Percentiles rank a stretch among this genome's conserved stretches.
Conservation (phyloP, 2,113 vertebrate genomes). For the Lycocorax pyrrhopterus region DNA sequence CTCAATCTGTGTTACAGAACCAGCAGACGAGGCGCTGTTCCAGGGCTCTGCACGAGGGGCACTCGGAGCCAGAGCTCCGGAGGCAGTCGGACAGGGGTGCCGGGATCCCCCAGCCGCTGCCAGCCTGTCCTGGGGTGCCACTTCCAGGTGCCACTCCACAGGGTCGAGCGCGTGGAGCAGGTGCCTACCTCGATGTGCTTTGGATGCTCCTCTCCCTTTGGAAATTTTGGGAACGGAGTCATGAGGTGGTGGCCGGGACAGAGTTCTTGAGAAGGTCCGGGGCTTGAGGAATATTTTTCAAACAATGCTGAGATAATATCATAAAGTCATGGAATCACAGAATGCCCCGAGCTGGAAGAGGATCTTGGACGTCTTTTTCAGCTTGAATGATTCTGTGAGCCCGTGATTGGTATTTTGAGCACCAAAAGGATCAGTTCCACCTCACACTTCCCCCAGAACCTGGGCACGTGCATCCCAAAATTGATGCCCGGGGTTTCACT, state of each 20-base stretch:
- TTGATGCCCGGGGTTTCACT: fast-evolving
- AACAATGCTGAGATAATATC: not conserved
- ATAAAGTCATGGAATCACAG: fast-evolving
- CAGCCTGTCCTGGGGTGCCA: not conserved
- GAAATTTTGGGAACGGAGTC: not conserved
- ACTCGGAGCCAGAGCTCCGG: not conserved
- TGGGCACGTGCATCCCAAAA: not conserved
- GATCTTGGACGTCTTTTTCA: not conserved
- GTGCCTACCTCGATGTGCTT: not conserved
- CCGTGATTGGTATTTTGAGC: not conserved
- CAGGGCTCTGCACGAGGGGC: not conserved
- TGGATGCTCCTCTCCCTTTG: not conserved
- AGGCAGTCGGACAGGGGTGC: fast-evolving
- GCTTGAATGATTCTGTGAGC: not conserved
- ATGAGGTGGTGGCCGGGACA: too few relatives aligned
- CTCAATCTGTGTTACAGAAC: not conserved
- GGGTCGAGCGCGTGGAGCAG: too few relatives aligned
- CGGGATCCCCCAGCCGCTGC: not conserved
- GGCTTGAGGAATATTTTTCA: not conserved
- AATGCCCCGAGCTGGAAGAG: not conserved
- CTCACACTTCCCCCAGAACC: fast-evolving
- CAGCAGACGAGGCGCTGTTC: not conserved
- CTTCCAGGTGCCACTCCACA: not conserved
- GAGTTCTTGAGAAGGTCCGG: not conserved
- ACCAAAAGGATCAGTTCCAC: not conserved